phyloP scores from a whole-genome alignment of 2,888 invertebrate genomes.

The Dorcus hopei region DNA sequence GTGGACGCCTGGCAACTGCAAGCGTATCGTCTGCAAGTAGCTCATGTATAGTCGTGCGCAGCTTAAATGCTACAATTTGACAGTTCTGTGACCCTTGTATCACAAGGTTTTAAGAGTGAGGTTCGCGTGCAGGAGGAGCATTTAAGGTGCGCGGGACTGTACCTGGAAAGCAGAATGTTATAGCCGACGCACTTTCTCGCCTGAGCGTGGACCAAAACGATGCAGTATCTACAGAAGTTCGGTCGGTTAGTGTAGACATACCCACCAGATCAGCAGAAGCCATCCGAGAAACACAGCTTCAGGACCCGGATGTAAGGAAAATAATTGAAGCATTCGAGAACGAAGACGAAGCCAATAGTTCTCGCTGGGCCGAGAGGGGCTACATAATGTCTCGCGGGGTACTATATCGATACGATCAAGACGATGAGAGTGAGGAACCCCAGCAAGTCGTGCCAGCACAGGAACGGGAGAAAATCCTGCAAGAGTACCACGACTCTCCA shows the following conservation, averaged over 20 bases:
- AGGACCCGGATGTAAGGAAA: constrained; percentile 21
- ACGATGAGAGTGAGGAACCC: constrained; percentile 27
- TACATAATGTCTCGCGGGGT: neutral
- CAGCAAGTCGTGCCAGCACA: constrained; percentile 15
- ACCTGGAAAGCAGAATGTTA: neutral
- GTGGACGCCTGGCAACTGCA: neutral
- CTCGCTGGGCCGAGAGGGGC: constrained; percentile 6
- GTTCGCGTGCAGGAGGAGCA: too few relatives aligned
- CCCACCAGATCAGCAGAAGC: neutral
- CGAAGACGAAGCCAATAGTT: neutral
- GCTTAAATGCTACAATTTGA: too few relatives aligned
- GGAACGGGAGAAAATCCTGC: neutral
- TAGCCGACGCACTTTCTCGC: neutral
- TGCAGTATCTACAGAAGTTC: neutral
- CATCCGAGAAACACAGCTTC: constrained; percentile 15
- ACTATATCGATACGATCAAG: neutral
- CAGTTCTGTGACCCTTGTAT: too few relatives aligned
- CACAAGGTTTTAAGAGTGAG: too few relatives aligned
- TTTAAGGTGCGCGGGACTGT: too few relatives aligned
- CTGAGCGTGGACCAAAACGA: neutral
- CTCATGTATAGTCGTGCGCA: too few relatives aligned
- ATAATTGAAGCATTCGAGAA: constrained; percentile 15
- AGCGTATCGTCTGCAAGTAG: neutral
- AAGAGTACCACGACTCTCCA: constrained; percentile 15
- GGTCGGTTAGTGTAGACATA: neutral